A percentile compares a stretch with the other conserved stretches of the same genome.
Conservation (phyloP, 2,888 invertebrate genomes). For the Nasonia oneida region DNA sequence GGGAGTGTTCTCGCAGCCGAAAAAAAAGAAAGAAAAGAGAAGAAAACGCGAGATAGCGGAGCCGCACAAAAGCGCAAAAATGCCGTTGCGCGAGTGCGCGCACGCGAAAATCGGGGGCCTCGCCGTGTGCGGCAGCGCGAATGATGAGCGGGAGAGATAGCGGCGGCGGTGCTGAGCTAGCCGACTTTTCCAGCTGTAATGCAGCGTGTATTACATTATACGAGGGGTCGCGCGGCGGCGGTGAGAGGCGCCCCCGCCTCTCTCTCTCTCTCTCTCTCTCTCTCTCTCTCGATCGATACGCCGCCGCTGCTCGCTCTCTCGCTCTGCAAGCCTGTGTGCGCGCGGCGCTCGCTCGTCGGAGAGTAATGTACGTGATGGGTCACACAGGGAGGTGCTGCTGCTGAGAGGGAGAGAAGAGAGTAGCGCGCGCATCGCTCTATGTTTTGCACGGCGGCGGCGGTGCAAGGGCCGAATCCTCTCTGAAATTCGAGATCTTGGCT, state of each 20-base stretch:
- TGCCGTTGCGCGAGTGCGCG: not conserved
- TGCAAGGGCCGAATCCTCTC: not conserved
- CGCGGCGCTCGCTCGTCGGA: not conserved
- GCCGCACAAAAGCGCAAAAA: not conserved
- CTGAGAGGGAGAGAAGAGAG: slow-evolving; percentile 9
- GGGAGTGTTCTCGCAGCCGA: too few relatives aligned
- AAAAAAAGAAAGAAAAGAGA: too few relatives aligned
- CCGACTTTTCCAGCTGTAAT: slow-evolving; percentile 33
- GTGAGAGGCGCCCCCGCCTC: slow-evolving; percentile 17
- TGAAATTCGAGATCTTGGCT: slow-evolving; percentile 1
- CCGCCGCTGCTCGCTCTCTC: not conserved
- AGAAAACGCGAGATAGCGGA: too few relatives aligned
- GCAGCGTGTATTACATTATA: slow-evolving; percentile 44
- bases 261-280: too few relatives aligned
- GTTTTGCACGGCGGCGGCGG: not conserved
- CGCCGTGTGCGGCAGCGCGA: too few relatives aligned
- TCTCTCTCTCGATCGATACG: slow-evolving; percentile 23
- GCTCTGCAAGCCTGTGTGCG: not conserved
- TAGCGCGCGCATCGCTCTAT: not conserved
- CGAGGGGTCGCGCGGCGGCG: slow-evolving; percentile 27
- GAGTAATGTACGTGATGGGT: slow-evolving; percentile 11
- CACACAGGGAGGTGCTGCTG: slow-evolving; percentile 1
- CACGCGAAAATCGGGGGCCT: not conserved
- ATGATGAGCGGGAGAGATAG: not conserved
- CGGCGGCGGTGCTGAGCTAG: not conserved